phyloP scores from a whole-genome alignment of 2,113 vertebrate genomes.

The Sigmodon hispidus region DNA sequence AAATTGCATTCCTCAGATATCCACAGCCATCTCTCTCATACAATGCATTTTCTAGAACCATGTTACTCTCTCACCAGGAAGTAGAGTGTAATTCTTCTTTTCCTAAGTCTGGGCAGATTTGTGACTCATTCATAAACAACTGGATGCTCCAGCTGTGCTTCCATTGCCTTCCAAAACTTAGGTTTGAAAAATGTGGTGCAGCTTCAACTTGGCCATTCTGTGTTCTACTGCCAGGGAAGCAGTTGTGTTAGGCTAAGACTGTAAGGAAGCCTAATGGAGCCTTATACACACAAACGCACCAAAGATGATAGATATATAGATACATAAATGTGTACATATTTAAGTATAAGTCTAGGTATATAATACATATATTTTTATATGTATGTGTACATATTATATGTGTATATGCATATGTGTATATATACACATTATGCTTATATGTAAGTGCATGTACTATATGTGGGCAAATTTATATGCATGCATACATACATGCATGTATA shows the following conservation, averaged over 20 bases:
- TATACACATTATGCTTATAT: too few relatives aligned
- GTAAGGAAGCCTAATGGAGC: not conserved
- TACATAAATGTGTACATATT: not conserved
- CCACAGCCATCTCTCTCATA: not conserved
- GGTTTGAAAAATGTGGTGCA: not conserved
- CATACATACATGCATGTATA: not conserved
- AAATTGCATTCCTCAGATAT: not conserved
- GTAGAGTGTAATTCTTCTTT: not conserved
- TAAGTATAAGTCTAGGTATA: too few relatives aligned
- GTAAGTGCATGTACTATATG: not conserved
- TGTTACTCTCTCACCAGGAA: not conserved
- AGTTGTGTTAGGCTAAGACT: not conserved
- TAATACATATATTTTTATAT: not conserved
- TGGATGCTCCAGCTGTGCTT: not conserved
- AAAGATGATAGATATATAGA: not conserved
- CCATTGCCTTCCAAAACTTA: not conserved
- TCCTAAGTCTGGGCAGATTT: not conserved
- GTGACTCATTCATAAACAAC: not conserved
- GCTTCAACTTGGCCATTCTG: not conserved
- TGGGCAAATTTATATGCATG: not conserved
- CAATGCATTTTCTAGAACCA: not conserved
- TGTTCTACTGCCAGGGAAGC: not conserved
- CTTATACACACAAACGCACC: not conserved
- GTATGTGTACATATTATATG: not conserved
- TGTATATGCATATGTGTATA: not conserved